Evolutionary conservation across 2,888 invertebrate species (phyloP).

Genomic region (Germaria angustata): DNA sequence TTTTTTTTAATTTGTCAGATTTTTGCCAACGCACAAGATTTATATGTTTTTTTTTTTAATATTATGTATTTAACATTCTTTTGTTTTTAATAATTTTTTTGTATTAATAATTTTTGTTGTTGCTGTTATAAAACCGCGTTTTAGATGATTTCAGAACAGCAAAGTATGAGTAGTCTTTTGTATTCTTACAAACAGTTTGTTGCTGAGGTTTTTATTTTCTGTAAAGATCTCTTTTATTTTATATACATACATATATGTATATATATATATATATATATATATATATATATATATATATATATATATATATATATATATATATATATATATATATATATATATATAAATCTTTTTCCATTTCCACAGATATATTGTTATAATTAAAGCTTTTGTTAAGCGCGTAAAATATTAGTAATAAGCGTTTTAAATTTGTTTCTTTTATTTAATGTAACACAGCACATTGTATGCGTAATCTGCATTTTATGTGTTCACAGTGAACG

Average conservation of each 20-base stretch:
- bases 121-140: slow-evolving; percentile 63
- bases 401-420: slow-evolving; percentile 66
- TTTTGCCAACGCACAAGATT: slow-evolving; percentile 69
- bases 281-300: too few species aligned
- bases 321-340: too few species aligned
- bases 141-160: slow-evolving; percentile 49
- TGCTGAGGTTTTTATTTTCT: slow-evolving; percentile 38
- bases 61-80: slow-evolving; percentile 32
- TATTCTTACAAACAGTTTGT: slow-evolving; percentile 28
- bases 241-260: slow-evolving; percentile 2
- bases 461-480: slow-evolving; percentile 49
- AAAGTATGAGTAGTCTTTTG: slow-evolving; percentile 57
- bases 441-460: background rate
- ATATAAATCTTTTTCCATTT: slow-evolving; percentile 41
- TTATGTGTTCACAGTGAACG: background rate
- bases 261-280: too few species aligned
- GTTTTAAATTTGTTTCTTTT: slow-evolving; percentile 42
- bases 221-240: slow-evolving; percentile 34
- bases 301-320: too few species aligned
- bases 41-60: background rate
- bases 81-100: slow-evolving; percentile 58
- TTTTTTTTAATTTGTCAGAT: slow-evolving; percentile 70
- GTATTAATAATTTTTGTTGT: slow-evolving; percentile 36
- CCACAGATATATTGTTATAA: slow-evolving; percentile 49
- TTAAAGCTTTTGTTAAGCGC: slow-evolving; percentile 60